phyloP scores from a whole-genome alignment of 2,888 invertebrate species.

The Taphrorychus bicolor region DNA sequence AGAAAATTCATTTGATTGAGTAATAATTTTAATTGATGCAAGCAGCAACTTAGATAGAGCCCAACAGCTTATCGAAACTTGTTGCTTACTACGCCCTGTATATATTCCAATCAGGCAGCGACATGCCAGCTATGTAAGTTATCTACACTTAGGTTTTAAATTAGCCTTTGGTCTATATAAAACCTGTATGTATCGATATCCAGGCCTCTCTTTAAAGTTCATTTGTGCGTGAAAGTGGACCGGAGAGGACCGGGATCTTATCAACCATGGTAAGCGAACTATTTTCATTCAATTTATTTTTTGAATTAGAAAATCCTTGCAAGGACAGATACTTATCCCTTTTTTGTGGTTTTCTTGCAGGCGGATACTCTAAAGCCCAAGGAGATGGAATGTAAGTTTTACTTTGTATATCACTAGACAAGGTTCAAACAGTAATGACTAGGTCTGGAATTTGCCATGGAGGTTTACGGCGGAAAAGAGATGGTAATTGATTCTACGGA shows the following conservation, averaged over 20 bases:
- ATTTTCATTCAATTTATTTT: not conserved
- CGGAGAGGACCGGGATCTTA: conserved; percentile 8
- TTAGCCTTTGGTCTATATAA: conserved; percentile 53
- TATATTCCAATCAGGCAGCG: conserved; percentile 32
- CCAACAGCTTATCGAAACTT: not conserved
- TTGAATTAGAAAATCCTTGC: conserved; percentile 1
- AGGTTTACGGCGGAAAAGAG: conserved; percentile 68
- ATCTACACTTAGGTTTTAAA: conserved; percentile 48
- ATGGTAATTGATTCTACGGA: conserved; percentile 88
- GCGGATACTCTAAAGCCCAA: conserved; percentile 49
- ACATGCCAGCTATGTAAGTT: conserved; percentile 37
- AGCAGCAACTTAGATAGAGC: not conserved
- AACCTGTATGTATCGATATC: conserved; percentile 44
- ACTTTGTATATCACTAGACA: not conserved
- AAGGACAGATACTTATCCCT: no score
- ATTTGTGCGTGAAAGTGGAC: conserved; percentile 26
- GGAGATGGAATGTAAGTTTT: conserved; percentile 53
- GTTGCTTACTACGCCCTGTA: conserved; percentile 13
- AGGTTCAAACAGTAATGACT: not conserved
- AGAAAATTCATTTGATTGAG: not conserved
- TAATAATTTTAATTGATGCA: not conserved
- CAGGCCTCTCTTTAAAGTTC: conserved; percentile 45
- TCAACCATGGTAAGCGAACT: conserved; percentile 23
- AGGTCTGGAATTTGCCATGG: conserved; percentile 54
- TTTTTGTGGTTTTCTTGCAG: not conserved